Percentiles rank a stretch among this genome's conserved stretches.
Evolutionary conservation across 1,140 invertebrate species (phyloP).

Genomic region (Papilio dardanus): DNA sequence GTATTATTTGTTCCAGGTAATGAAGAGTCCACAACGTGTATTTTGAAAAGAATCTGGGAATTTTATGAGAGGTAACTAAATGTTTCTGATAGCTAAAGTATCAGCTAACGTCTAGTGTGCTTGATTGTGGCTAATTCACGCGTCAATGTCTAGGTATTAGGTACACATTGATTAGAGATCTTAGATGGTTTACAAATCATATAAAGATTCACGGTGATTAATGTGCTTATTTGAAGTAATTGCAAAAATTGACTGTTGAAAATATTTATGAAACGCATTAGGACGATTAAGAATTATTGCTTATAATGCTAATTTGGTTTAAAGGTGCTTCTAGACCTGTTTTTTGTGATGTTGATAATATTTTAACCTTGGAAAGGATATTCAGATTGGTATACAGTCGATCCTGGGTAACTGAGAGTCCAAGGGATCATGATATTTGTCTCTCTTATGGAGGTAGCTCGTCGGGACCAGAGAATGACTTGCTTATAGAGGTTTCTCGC

Average conservation of each 20-base stretch:
- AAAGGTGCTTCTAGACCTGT: no score
- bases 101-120: constrained; percentile 24
- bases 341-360: not conserved
- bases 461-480: no score
- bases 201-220: not conserved
- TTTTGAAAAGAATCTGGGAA: constrained; percentile 58
- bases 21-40: constrained; percentile 56
- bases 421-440: no score
- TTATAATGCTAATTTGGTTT: no score
- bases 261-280: no score
- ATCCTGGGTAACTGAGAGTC: no score
- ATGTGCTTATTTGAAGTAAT: not conserved
- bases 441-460: no score
- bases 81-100: constrained; percentile 17
- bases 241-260: not conserved
- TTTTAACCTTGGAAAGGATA: not conserved
- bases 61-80: constrained; percentile 64
- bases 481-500: no score
- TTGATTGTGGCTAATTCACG: not conserved
- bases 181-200: not conserved
- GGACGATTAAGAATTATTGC: no score
- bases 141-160: no score
- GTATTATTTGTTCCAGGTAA: constrained; percentile 53
- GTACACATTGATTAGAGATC: not conserved
- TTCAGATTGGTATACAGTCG: not conserved